Conservation (phyloP, 2,797 vertebrate species). For the Nyctalus aviator region DNA sequence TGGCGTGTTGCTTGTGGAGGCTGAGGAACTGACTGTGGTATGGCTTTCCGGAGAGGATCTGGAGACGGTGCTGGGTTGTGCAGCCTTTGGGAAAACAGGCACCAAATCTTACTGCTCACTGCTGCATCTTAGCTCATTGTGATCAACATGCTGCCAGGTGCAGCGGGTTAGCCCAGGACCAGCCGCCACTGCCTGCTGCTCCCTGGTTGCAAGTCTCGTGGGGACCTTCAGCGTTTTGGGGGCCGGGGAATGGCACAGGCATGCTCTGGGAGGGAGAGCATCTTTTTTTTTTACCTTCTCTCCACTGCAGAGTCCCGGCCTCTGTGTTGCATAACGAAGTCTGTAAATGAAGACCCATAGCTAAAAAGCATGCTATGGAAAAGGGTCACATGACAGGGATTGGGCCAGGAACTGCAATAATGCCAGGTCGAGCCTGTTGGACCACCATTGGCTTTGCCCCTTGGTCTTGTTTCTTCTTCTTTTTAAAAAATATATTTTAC, state of each 20-base stretch:
- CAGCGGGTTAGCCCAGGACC: not conserved
- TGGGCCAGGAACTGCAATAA: not conserved
- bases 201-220: not conserved
- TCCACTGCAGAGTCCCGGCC: not conserved
- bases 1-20: not conserved
- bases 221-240: not conserved
- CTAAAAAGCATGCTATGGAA: not conserved
- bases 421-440: accelerated
- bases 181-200: not conserved
- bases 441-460: no score
- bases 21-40: not conserved
- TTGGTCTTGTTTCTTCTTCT: not conserved
- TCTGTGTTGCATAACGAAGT: not conserved
- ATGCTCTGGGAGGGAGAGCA: not conserved
- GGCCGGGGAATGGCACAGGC: accelerated
- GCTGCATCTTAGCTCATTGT: accelerated
- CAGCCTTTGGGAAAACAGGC: not conserved
- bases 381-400: not conserved
- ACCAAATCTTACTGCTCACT: not conserved
- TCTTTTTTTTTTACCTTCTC: not conserved
- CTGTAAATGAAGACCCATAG: not conserved
- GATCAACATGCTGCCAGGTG: accelerated
- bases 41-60: not conserved
- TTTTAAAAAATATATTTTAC: no score
- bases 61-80: accelerated